These are phyloP conservation scores for Apamea monoglypha DNA, from an alignment of 2,888 invertebrate genomes.

Conservation along the genomic window DNA sequence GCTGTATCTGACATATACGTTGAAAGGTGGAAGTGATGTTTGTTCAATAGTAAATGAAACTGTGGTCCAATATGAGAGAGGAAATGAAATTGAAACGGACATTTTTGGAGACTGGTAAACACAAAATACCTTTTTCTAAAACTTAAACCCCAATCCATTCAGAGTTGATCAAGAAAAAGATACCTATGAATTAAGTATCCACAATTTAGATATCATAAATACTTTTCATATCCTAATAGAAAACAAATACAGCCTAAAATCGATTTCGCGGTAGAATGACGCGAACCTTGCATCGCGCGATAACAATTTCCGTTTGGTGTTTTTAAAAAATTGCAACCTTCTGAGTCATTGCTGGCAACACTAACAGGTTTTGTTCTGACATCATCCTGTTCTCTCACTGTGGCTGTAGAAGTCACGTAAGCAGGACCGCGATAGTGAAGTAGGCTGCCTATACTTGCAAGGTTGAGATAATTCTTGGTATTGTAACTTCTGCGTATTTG, in stretches of 20 bases:
- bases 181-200: neutral
- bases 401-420: constrained; percentile 38
- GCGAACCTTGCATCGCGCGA: constrained; percentile 47
- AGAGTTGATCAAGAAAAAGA: neutral
- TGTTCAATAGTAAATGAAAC: neutral
- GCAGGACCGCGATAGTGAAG: constrained; percentile 37
- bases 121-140: neutral
- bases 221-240: constrained; percentile 9
- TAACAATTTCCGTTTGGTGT: constrained; percentile 59
- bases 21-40: neutral
- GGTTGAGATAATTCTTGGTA: constrained; percentile 38
- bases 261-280: constrained; percentile 52
- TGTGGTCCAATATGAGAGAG: neutral
- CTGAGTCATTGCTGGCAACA: constrained; percentile 51
- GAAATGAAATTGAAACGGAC: neutral
- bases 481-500: constrained; percentile 26
- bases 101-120: neutral
- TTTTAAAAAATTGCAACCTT: constrained; percentile 46
- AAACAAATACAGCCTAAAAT: constrained; percentile 35
- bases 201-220: constrained; percentile 1
- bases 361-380: constrained; percentile 64
- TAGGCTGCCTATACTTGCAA: constrained; percentile 30
- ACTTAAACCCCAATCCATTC: neutral
- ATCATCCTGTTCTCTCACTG: constrained; percentile 51
- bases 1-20: neutral